Evolutionary conservation across 2,113 vertebrate genomes (phyloP).

Genomic region (Rhinolophus sinicus): DNA sequence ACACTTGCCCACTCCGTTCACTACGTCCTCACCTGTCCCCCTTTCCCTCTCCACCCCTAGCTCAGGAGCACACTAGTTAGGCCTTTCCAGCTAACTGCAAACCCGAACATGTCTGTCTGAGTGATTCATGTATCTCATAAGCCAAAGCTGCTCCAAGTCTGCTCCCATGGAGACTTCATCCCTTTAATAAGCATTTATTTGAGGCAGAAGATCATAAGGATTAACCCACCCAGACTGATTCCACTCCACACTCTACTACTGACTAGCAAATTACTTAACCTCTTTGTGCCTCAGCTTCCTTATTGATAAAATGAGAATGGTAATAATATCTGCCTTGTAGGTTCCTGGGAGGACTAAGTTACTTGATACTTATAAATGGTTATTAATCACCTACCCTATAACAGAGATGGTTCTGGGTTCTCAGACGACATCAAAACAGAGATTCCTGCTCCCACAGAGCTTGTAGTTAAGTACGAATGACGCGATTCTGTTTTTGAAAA

Average conservation of each 20-base stretch:
- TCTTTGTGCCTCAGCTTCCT: not conserved
- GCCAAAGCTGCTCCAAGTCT: not conserved
- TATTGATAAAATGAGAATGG: not conserved
- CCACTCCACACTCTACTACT: not conserved
- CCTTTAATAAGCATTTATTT: conserved; percentile 1
- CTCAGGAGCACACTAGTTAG: not conserved
- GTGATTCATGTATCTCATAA: not conserved
- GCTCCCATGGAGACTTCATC: not conserved
- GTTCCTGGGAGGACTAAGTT: not conserved
- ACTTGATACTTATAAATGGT: not conserved
- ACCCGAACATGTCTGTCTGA: not conserved
- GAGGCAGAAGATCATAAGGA: not conserved
- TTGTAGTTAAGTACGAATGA: not conserved
- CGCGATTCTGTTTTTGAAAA: not conserved
- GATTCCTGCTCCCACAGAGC: not conserved
- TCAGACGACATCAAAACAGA: conserved; percentile 14
- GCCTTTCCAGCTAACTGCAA: not conserved
- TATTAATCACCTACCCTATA: not conserved
- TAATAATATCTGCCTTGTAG: not conserved
- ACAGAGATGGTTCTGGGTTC: not conserved
- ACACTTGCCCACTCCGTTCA: not conserved
- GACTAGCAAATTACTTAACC: not conserved
- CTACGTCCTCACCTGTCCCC: not conserved
- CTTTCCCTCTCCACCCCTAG: not conserved
- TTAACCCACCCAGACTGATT: not conserved